A percentile compares a stretch with the other conserved stretches of the same genome.
Conservation (phyloP, 2,113 vertebrate genomes). For the Lepus americanus region DNA sequence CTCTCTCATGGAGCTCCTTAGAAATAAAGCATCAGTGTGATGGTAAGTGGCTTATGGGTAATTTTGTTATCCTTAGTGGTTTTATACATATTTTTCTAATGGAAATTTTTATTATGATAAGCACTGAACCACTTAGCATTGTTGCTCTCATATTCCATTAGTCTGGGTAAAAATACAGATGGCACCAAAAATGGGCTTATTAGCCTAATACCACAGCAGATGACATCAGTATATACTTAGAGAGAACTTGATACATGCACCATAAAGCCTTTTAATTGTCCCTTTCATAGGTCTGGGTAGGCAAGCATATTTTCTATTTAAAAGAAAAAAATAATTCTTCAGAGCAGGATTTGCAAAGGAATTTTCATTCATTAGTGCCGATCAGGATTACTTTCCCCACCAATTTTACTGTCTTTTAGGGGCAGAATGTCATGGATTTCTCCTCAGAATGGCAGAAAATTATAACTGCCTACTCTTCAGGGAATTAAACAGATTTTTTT, state of each 20-base stretch:
- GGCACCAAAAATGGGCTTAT: background rate
- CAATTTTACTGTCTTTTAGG: background rate
- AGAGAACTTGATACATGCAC: background rate
- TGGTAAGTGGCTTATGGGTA: slow-evolving; percentile 7
- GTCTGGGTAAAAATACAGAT: slow-evolving; percentile 33
- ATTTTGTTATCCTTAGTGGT: slow-evolving; percentile 30
- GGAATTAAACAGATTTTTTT: slow-evolving; percentile 32
- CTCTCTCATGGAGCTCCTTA: background rate
- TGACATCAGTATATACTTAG: background rate
- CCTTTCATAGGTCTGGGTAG: background rate
- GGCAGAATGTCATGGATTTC: background rate
- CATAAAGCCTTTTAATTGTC: background rate
- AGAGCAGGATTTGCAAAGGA: background rate
- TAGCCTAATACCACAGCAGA: background rate
- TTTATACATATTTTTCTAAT: background rate
- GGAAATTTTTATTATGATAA: slow-evolving; percentile 34
- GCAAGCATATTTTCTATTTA: slow-evolving; percentile 23
- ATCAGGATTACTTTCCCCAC: background rate
- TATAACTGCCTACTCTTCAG: background rate
- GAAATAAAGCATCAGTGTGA: background rate
- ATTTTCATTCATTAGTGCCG: slow-evolving; percentile 33
- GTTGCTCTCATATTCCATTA: background rate
- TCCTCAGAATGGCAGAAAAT: slow-evolving; percentile 35
- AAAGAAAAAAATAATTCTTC: background rate
- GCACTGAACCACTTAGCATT: background rate